Conservation (phyloP, 37 sponge, comb jelly and placozoan species). For the Petrosia ficiformis region DNA sequence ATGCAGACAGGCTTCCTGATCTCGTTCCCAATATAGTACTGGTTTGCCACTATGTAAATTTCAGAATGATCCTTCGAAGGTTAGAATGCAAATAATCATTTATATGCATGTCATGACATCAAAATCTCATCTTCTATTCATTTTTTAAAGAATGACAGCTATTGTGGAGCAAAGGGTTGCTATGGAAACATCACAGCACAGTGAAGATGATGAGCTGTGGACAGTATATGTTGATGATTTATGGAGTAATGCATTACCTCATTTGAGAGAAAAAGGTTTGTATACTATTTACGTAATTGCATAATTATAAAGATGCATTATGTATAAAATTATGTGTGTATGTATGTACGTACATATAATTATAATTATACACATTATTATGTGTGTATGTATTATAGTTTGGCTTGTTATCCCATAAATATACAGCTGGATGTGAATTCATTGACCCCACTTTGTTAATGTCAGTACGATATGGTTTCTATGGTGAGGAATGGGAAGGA, state of each 20-base stretch:
- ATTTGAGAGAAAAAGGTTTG: too few species aligned
- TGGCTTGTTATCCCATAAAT: too few species aligned
- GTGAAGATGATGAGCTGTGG: slow-evolving; percentile 40
- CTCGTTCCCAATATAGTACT: slow-evolving; percentile 40
- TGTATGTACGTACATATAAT: background rate
- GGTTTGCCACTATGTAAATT: slow-evolving; percentile 62
- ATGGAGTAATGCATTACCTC: slow-evolving; percentile 31
- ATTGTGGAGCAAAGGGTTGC: slow-evolving; percentile 9
- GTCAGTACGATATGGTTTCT: too few species aligned
- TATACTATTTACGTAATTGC: too few species aligned
- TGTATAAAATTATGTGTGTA: background rate
- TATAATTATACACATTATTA: background rate
- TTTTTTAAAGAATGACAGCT: background rate
- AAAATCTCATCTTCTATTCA: background rate
- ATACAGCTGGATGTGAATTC: too few species aligned
- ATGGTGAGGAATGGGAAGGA: background rate
- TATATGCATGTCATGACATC: too few species aligned
- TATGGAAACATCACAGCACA: too few species aligned
- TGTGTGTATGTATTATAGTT: too few species aligned
- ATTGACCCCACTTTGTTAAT: too few species aligned
- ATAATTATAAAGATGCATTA: background rate
- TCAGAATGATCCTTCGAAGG: too few species aligned
- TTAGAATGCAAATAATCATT: background rate
- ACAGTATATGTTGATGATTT: too few species aligned
- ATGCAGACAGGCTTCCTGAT: too few species aligned